Conservation (phyloP, 2,888 invertebrate genomes). For the Graphium colonna region DNA sequence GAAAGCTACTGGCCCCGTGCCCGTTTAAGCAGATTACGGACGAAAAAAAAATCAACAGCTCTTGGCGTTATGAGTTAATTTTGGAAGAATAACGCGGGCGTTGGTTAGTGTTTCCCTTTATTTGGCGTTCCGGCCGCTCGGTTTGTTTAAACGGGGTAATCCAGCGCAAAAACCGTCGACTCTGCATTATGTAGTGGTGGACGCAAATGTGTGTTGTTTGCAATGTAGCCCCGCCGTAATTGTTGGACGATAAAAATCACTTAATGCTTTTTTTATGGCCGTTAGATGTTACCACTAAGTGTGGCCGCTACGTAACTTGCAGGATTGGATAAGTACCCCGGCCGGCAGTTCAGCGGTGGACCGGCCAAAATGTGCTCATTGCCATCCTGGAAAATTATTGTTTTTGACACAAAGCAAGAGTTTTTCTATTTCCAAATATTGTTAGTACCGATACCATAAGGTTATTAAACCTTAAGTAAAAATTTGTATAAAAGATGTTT, state of each 20-base stretch:
- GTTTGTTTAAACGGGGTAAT: constrained; percentile 74
- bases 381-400: no score
- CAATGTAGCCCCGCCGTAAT: constrained; percentile 61
- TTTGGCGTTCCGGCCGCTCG: constrained; percentile 68
- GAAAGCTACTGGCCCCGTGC: constrained; percentile 74
- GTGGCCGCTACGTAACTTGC: constrained; percentile 31
- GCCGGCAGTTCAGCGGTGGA: constrained; percentile 28
- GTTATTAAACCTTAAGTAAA: no score
- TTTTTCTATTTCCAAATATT: no score
- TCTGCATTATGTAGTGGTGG: constrained; percentile 57
- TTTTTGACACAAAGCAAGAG: no score
- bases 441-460: no score
- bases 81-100: constrained; percentile 74
- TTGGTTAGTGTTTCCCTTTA: constrained; percentile 72
- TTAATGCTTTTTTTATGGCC: constrained; percentile 55
- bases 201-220: constrained; percentile 61
- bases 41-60: constrained; percentile 70
- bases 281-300: constrained; percentile 54
- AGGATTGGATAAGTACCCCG: constrained; percentile 27
- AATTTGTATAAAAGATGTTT: no score
- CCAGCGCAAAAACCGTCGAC: constrained; percentile 62
- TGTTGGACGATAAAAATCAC: constrained; percentile 70
- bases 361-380: background rate
- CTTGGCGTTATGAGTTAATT: constrained; percentile 79
- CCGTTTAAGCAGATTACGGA: constrained; percentile 76